These are phyloP conservation scores for Epinephelus awoara DNA, from an alignment of 2,797 vertebrate species.

Conservation along the genomic window DNA sequence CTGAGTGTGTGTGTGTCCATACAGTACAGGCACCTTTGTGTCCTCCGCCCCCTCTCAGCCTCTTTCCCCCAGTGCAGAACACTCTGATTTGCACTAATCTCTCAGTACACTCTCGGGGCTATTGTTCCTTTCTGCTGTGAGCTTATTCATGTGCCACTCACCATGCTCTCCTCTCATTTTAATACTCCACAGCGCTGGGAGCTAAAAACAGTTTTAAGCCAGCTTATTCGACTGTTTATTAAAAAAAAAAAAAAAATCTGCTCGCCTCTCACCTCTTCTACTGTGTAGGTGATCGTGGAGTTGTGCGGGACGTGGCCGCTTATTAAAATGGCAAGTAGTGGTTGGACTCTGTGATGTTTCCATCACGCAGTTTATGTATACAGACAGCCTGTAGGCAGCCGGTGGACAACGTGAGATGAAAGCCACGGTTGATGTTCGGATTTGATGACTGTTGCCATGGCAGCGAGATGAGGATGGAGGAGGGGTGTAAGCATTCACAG, in stretches of 20 bases:
- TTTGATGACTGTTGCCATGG: slow-evolving; percentile 86
- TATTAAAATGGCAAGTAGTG: slow-evolving; percentile 67
- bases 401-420: slow-evolving; percentile 74
- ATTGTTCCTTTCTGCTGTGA: slow-evolving; percentile 79
- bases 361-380: slow-evolving; percentile 72
- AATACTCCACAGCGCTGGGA: slow-evolving; percentile 72
- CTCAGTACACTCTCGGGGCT: slow-evolving; percentile 72
- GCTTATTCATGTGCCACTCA: slow-evolving; percentile 84
- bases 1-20: slow-evolving; percentile 41
- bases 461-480: slow-evolving; percentile 71
- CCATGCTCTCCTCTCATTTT: slow-evolving; percentile 75
- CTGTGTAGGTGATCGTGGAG: slow-evolving; percentile 52
- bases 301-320: slow-evolving; percentile 44
- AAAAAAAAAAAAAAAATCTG: slow-evolving; percentile 13
- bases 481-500: slow-evolving; percentile 54
- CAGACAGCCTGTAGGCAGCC: slow-evolving; percentile 72
- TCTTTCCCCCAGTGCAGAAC: slow-evolving; percentile 63
- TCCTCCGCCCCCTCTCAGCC: slow-evolving; percentile 66
- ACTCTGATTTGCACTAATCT: slow-evolving; percentile 82
- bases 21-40: slow-evolving; percentile 68
- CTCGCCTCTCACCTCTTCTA: slow-evolving; percentile 53
- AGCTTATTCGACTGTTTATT: slow-evolving; percentile 67
- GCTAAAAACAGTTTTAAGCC: slow-evolving; percentile 73
- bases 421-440: slow-evolving; percentile 79
- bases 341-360: slow-evolving; percentile 66